These are phyloP conservation scores for Laupala kohalensis DNA, from an alignment of 1,140 invertebrate species.

Conservation along the genomic window DNA sequence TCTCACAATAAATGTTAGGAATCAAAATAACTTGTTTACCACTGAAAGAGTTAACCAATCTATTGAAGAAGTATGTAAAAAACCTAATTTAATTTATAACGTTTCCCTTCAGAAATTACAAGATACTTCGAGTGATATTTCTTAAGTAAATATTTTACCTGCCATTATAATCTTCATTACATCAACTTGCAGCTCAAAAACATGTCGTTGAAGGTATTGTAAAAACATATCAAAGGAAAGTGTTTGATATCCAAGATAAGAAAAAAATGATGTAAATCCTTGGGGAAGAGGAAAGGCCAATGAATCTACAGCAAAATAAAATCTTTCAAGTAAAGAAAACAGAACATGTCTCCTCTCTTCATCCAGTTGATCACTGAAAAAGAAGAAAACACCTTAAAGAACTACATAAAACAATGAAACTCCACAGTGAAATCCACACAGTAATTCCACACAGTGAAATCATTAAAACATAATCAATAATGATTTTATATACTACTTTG, in stretches of 20 bases:
- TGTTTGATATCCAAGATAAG: constrained; percentile 65
- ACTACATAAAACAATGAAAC: background rate
- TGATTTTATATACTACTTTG: too few species aligned
- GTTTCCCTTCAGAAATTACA: too few species aligned
- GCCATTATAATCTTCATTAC: constrained; percentile 71
- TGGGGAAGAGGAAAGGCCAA: constrained; percentile 69
- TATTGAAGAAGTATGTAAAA: too few species aligned
- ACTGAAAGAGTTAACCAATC: too few species aligned
- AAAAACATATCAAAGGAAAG: constrained; percentile 60
- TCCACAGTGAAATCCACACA: too few species aligned
- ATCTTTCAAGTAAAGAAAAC: constrained; percentile 60
- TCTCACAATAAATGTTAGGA: too few species aligned
- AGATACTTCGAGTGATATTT: too few species aligned
- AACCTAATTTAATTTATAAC: too few species aligned
- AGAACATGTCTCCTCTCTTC: constrained; percentile 49
- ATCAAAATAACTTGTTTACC: too few species aligned
- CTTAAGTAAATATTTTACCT: constrained; percentile 37
- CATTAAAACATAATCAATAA: too few species aligned
- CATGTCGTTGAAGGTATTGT: constrained; percentile 64
- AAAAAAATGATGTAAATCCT: constrained; percentile 75
- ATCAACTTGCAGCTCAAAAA: constrained; percentile 73
- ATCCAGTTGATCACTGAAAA: constrained; percentile 51
- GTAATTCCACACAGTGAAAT: too few species aligned
- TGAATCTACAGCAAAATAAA: constrained; percentile 59
- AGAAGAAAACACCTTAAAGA: background rate